Base-by-base conservation (phyloP, 2,113 vertebrate genomes). In the Eulemur rufifrons region DNA sequence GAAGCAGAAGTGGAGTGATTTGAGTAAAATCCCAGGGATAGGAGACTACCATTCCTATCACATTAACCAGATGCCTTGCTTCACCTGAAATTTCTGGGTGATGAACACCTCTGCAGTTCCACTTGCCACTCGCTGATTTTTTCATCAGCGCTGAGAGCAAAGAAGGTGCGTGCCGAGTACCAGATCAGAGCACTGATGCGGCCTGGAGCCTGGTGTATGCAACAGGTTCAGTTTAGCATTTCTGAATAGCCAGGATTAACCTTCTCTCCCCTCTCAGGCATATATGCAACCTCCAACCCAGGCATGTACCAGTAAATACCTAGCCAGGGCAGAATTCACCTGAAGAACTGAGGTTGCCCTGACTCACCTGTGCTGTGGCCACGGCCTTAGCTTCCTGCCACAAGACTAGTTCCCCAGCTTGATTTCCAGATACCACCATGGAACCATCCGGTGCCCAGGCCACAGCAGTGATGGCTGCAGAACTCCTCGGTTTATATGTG, bases 401-500 rank as follows among this genome's bases (percentile, higher is more conserved):
- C 50, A 99, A 23, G 52, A 98, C 98, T n/a, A 99, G 94, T 68
- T 99, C 97, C 61, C 99, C 99, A 0, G 96, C 94, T 45, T 98
- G 97, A 86, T 98, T 99, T 52, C 99, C 99, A 37, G 98, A 98
- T 5, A 98, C 97, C 52, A 99, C 97, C 74, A 99, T 2, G 39
- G 97, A 97, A 1, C 98, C 98, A 4, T 88, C 95, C 11, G 98
- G 97, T 71, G 98, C 98, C 98, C 99, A 99, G 89, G 98, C 98
- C 97, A 99, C n/a, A 15, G 98, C 98, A 25, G 98, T 97, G 95
- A 99, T 89, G 0, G 89, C n/a, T 32, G 32, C 64, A 42, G 34
- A 89, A 89, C 66, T 95, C 86, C 54, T 86, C 6, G 45, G 83
- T 2, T 13, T 47, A 6, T n/a, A 15, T 15, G 91, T 29, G 21